Conservation (phyloP, 64 coral and sea anemone genomes). For the Pocillopora verrucosa region DNA sequence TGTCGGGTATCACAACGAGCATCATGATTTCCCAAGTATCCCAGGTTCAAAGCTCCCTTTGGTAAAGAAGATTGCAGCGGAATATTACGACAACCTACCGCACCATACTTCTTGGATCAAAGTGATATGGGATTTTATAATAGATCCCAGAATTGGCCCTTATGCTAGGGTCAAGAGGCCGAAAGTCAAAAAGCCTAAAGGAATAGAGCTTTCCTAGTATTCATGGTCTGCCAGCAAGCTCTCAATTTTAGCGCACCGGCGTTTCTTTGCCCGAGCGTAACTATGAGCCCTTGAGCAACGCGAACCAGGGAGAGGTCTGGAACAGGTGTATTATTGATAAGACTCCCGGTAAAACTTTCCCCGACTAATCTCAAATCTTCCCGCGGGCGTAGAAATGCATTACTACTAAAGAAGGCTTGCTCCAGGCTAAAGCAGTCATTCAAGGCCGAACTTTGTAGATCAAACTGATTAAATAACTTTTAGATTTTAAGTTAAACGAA, state of each 20-base stretch:
- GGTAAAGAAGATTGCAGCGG: slow-evolving; percentile 54
- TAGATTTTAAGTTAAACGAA: too few relatives aligned
- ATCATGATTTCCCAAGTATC: slow-evolving; percentile 73
- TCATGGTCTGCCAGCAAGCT: neutral
- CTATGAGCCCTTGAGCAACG: too few relatives aligned
- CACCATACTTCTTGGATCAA: slow-evolving; percentile 62
- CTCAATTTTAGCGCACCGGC: neutral
- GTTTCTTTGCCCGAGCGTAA: too few relatives aligned
- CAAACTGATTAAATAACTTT: too few relatives aligned
- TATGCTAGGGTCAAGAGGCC: slow-evolving; percentile 60
- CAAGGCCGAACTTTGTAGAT: too few relatives aligned
- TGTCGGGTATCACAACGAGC: slow-evolving; percentile 51
- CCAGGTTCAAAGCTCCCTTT: slow-evolving; percentile 57
- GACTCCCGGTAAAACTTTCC: too few relatives aligned
- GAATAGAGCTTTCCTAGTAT: neutral
- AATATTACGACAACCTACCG: slow-evolving; percentile 68
- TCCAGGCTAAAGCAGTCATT: too few relatives aligned
- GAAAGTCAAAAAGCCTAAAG: slow-evolving; percentile 21
- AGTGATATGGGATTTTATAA: slow-evolving; percentile 74
- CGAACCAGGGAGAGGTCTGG: too few relatives aligned
- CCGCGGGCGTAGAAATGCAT: too few relatives aligned
- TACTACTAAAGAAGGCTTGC: too few relatives aligned
- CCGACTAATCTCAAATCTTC: too few relatives aligned
- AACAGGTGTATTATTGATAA: too few relatives aligned
- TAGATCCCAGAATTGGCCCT: slow-evolving; percentile 62